A percentile compares a stretch with the other conserved stretches of the same genome.
These are phyloP conservation scores for Phragmatobia fuliginosa DNA, from an alignment of 2,888 invertebrate genomes.

Conservation along the genomic window DNA sequence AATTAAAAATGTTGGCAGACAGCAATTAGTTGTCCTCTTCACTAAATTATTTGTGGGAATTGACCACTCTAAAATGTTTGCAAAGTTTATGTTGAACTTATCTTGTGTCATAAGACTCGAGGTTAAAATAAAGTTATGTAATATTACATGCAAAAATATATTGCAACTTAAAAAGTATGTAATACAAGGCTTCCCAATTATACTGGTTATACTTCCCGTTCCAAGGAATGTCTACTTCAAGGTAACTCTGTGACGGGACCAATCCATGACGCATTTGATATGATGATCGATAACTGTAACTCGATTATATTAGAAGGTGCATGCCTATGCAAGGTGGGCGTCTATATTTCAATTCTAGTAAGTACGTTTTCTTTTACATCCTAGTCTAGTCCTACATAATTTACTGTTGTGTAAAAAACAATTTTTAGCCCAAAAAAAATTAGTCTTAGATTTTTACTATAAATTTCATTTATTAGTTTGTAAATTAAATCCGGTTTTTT, in stretches of 20 bases:
- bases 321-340: constrained; percentile 42
- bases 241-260: constrained; percentile 69
- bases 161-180: constrained; percentile 14
- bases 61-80: background rate
- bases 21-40: background rate
- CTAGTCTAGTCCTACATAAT: too few relatives aligned
- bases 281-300: constrained; percentile 32
- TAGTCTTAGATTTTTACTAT: too few relatives aligned
- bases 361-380: constrained; percentile 20
- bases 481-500: too few relatives aligned
- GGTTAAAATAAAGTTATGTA: background rate
- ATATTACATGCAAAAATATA: background rate
- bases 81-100: background rate
- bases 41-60: background rate
- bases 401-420: too few relatives aligned
- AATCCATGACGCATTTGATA: constrained; percentile 37
- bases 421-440: too few relatives aligned
- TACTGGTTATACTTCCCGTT: constrained; percentile 67
- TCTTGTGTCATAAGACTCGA: background rate
- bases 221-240: constrained; percentile 73
- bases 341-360: constrained; percentile 28
- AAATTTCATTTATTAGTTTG: too few relatives aligned
- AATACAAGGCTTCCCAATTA: constrained; percentile 37
- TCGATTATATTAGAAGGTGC: constrained; percentile 22
- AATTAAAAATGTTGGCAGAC: background rate